Base-by-base conservation (phyloP, 2,797 vertebrate species). In the Adelosebastes latens region DNA sequence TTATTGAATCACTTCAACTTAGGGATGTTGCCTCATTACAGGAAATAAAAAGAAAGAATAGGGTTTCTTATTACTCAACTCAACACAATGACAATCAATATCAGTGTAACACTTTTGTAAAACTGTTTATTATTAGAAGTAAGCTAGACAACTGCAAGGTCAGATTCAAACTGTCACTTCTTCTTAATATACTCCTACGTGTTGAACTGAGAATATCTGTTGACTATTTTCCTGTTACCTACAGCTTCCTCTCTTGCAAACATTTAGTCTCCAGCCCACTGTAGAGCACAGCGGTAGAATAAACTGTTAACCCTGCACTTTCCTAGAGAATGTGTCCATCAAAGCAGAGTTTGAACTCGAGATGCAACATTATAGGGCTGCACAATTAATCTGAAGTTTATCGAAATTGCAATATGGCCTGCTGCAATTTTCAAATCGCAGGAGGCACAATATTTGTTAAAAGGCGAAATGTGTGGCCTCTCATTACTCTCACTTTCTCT, bases 241-340 rank as follows among this genome's bases (percentile, higher is more conserved):
- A 60, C 61, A 32, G 42, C n/a, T 68, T 84, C 49, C 27, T 63
- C 25, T 72, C 56, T 27, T 55, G 69, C 55, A 20, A 75, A 56
- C 53, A 61, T 36, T 66, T 24, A 55, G n/a, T 60, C 12, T 53
- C 5, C 27, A 46, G 24, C 27, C n/a, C 25, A 53, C 10, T 34
- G 36, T 29, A 52, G n/a, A 14, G 42, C 36, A 24, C 0, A 49
- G n/a, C 20, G n/a, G 6, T 6, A 32, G 42, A 24, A 72, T 6
- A 62, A n/a, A 61, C 29, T 1, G 4, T 46, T 24, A 39, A 39
- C 13, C 11, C 6, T 22, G 32, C 5, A 53, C 52, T 53, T 46
- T 46, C 39, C 39, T 7, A 46, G 0, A 11, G 18, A 53, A 9
- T n/a, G 20, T 53, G 52, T 53, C 52, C 52, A 39, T 39, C 36